Evolutionary conservation across 2,888 invertebrate genomes (phyloP).

Genomic region (Xiphydria camelus): DNA sequence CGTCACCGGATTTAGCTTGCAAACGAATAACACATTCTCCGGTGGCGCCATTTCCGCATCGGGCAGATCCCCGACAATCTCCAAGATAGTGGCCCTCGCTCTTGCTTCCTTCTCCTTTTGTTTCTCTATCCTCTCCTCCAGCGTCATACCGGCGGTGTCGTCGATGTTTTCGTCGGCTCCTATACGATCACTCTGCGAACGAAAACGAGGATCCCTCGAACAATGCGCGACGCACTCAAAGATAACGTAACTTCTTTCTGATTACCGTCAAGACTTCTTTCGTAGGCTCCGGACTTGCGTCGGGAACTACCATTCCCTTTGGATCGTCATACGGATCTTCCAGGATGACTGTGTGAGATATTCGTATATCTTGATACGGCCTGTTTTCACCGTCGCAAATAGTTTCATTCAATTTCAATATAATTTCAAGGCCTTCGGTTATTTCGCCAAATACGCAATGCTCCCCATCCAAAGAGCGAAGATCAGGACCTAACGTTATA

Average conservation of each 20-base stretch:
- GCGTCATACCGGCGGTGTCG: conserved; percentile 84
- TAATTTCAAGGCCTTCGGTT: conserved; percentile 85
- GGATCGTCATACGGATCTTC: conserved; percentile 97
- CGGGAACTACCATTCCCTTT: conserved; percentile 73
- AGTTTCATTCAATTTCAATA: conserved; percentile 89
- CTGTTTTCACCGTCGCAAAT: conserved; percentile 88
- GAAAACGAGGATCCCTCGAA: too few relatives aligned
- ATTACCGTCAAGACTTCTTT: conserved; percentile 74
- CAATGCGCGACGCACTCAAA: too few relatives aligned
- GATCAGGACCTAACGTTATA: conserved; percentile 84
- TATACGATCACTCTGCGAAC: conserved; percentile 84
- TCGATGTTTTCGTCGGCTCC: conserved; percentile 93
- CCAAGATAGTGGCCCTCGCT: conserved; percentile 94
- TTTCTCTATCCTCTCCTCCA: conserved; percentile 86
- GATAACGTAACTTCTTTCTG: too few relatives aligned
- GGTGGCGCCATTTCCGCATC: conserved; percentile 98
- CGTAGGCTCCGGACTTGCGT: conserved; percentile 87
- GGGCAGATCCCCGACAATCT: conserved; percentile 97
- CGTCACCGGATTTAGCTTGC: conserved; percentile 98
- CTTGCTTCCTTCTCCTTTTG: conserved; percentile 90
- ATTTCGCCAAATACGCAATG: conserved; percentile 98
- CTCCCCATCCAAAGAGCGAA: conserved; percentile 85
- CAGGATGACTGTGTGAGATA: conserved; percentile 93
- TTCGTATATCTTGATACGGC: conserved; percentile 93
- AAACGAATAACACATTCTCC: conserved; percentile 98